A percentile compares a stretch with the other conserved stretches of the same genome.
phyloP scores from a whole-genome alignment of 1,140 invertebrate genomes.

The Diabrotica undecimpunctata region DNA sequence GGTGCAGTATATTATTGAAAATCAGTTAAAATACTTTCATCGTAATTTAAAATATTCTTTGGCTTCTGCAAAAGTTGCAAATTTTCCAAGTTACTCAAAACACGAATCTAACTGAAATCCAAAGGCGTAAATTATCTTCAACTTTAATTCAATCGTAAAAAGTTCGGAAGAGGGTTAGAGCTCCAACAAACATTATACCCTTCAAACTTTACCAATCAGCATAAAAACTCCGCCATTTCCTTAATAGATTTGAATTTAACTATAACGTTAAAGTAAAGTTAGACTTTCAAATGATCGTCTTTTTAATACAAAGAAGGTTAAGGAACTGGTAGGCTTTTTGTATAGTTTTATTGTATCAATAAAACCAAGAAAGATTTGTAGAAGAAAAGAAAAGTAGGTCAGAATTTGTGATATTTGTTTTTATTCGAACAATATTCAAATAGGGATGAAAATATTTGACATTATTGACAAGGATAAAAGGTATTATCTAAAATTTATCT shows the following conservation, averaged over 20 bases:
- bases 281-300: slow-evolving; percentile 2
- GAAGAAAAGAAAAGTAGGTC: too few species aligned
- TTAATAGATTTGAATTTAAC: neutral
- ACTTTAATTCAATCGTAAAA: slow-evolving; percentile 3
- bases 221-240: neutral
- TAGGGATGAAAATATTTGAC: too few species aligned
- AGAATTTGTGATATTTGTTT: too few species aligned
- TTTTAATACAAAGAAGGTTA: neutral
- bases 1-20: neutral
- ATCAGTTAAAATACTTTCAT: neutral
- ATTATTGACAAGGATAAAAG: too few species aligned
- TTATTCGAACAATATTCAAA: too few species aligned
- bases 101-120: slow-evolving; percentile 2
- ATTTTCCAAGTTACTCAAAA: slow-evolving; percentile 1
- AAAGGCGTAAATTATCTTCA: neutral
- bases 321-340: neutral
- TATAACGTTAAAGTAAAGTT: slow-evolving; percentile 3
- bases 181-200: slow-evolving; percentile 2
- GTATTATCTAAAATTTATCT: too few species aligned
- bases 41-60: neutral
- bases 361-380: neutral
- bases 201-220: slow-evolving; percentile 2
- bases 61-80: neutral
- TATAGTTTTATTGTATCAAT: neutral
- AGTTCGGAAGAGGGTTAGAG: neutral